Percentiles rank a stretch among this genome's conserved stretches.
Conservation (phyloP, 2,113 vertebrate species). For the Desmodus rotundus region DNA sequence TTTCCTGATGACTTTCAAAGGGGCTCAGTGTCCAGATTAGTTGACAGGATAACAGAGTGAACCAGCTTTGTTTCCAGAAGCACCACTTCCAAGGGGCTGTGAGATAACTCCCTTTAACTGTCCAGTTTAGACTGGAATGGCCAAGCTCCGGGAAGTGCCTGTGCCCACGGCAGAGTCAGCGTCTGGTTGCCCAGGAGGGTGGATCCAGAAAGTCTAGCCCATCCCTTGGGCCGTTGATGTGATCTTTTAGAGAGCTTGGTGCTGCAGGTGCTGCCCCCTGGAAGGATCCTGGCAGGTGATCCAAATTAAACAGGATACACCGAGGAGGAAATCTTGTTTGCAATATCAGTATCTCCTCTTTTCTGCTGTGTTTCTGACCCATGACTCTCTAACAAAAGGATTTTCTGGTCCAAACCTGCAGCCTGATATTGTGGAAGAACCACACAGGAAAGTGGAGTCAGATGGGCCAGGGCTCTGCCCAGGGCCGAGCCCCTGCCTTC, state of each 20-base stretch:
- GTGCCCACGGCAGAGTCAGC: accelerated
- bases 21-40: neutral
- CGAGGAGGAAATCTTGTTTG: neutral
- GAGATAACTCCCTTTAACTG: neutral
- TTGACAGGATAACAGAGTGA: neutral
- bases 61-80: neutral
- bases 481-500: neutral
- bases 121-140: neutral
- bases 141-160: neutral
- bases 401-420: neutral
- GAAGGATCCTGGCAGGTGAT: neutral
- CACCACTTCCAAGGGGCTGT: neutral
- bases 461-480: neutral
- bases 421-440: neutral
- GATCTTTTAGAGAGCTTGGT: neutral
- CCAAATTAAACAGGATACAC: neutral
- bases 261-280: neutral
- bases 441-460: neutral
- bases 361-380: neutral
- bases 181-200: neutral
- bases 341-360: neutral
- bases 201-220: neutral
- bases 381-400: neutral
- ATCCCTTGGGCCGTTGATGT: neutral
- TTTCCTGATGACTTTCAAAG: neutral